A percentile compares a stretch with the other conserved stretches of the same genome.
phyloP scores from a whole-genome alignment of 2,113 vertebrate species.

The Hippocampus barbouri region DNA sequence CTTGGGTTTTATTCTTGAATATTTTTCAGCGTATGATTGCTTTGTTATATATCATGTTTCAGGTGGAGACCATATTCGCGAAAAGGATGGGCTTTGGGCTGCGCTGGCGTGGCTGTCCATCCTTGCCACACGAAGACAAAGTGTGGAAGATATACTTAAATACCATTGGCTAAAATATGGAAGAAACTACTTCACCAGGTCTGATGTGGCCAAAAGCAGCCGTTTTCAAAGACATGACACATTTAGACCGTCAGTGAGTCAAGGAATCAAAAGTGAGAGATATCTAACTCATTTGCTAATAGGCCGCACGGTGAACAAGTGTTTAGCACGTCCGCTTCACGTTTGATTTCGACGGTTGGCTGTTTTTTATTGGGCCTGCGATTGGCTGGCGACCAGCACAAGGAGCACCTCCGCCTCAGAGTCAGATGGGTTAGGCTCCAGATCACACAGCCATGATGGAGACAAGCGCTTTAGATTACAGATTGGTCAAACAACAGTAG shows the following conservation, averaged over 20 bases:
- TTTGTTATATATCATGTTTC: not conserved
- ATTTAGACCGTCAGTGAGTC: not conserved
- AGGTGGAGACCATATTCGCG: constrained; percentile 95
- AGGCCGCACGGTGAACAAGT: too few species aligned
- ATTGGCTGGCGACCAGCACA: too few species aligned
- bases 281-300: not conserved
- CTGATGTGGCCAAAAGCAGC: constrained; percentile 10
- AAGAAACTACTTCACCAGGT: constrained; percentile 96
- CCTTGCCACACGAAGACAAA: constrained; percentile 83
- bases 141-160: constrained; percentile 88
- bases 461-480: not conserved
- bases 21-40: not conserved
- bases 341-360: too few species aligned
- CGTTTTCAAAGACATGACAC: not conserved
- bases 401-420: not conserved
- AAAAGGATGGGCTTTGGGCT: constrained; percentile 96
- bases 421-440: not conserved
- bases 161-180: constrained; percentile 94
- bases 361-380: too few species aligned
- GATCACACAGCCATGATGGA: not conserved
- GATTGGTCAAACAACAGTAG: not conserved
- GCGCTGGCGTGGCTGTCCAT: constrained; percentile 96
- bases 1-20: not conserved
- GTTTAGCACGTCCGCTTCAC: too few species aligned
- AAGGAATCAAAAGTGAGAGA: not conserved